These are phyloP conservation scores for Solea senegalensis DNA, from an alignment of 2,113 vertebrate genomes.

Conservation along the genomic window DNA sequence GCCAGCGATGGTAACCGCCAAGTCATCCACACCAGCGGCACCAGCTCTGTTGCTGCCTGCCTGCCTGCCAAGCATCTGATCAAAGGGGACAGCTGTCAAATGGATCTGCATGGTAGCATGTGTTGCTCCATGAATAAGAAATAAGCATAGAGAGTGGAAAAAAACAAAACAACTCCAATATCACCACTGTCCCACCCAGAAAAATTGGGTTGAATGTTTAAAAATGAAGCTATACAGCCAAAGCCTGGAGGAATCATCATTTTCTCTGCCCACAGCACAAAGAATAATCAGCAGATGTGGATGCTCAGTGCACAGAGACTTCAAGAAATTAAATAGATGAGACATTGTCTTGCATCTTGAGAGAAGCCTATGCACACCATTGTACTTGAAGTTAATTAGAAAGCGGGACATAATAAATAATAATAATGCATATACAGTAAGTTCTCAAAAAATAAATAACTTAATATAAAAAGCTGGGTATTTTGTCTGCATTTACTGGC, in stretches of 20 bases:
- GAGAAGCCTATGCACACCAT: slow-evolving; percentile 7
- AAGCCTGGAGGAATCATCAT: neutral
- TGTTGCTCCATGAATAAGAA: slow-evolving; percentile 47
- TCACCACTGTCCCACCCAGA: slow-evolving; percentile 8
- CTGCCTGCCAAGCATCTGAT: slow-evolving; percentile 69
- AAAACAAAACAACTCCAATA: slow-evolving; percentile 29
- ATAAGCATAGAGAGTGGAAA: slow-evolving; percentile 7
- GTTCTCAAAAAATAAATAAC: too few relatives aligned
- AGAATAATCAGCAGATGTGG: slow-evolving; percentile 44
- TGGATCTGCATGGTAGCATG: slow-evolving; percentile 37
- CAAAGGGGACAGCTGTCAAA: slow-evolving; percentile 71
- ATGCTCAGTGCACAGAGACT: slow-evolving; percentile 10
- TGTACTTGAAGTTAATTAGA: neutral
- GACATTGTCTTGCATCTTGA: slow-evolving; percentile 21
- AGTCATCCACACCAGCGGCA: slow-evolving; percentile 38
- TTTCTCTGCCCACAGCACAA: slow-evolving; percentile 29
- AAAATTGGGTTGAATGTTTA: slow-evolving; percentile 9
- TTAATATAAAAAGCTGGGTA: too few relatives aligned
- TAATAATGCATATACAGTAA: too few relatives aligned
- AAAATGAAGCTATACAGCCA: slow-evolving; percentile 18
- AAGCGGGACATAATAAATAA: too few relatives aligned
- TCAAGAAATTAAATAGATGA: slow-evolving; percentile 18
- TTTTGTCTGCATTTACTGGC: too few relatives aligned
- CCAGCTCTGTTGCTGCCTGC: slow-evolving; percentile 45
- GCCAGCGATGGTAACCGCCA: slow-evolving; percentile 58